Evolutionary conservation across 2,797 vertebrate species (phyloP).

Genomic region (Betta splendens): DNA sequence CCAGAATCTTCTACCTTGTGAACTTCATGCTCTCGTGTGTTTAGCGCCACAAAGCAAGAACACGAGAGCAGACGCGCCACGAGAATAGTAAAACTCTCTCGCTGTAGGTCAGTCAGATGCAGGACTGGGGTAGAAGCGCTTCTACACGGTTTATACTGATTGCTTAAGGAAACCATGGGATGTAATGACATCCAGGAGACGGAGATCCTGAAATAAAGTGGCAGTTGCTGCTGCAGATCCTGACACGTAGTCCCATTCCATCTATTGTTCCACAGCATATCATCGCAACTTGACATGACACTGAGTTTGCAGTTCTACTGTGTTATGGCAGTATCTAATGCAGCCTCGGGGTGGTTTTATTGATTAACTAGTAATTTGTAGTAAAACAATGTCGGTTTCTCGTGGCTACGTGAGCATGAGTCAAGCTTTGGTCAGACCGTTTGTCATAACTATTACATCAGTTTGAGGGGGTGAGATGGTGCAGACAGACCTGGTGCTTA

Average conservation of each 20-base stretch:
- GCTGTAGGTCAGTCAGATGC: not conserved
- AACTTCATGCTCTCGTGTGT: slow-evolving; percentile 14
- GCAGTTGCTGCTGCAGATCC: not conserved
- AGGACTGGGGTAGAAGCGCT: too few relatives aligned
- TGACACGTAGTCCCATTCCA: not conserved
- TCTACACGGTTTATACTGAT: too few relatives aligned
- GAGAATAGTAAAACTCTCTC: not conserved
- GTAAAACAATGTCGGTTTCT: too few relatives aligned
- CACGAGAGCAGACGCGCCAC: not conserved
- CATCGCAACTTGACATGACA: not conserved
- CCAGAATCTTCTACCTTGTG: slow-evolving; percentile 46
- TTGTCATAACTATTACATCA: not conserved
- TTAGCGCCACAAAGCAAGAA: slow-evolving; percentile 8
- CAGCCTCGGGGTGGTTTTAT: not conserved
- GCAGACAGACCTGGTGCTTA: slow-evolving; percentile 91
- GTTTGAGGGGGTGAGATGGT: not conserved
- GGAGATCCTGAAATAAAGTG: not conserved
- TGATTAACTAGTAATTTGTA: too few relatives aligned
- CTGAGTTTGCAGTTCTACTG: not conserved
- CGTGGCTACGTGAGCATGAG: too few relatives aligned
- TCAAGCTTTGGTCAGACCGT: too few relatives aligned
- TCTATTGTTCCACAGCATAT: not conserved
- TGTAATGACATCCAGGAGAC: too few relatives aligned
- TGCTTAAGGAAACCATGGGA: too few relatives aligned
- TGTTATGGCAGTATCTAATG: not conserved